Conservation (phyloP, 2,888 invertebrate genomes). For the Phaedon cochleariae region DNA sequence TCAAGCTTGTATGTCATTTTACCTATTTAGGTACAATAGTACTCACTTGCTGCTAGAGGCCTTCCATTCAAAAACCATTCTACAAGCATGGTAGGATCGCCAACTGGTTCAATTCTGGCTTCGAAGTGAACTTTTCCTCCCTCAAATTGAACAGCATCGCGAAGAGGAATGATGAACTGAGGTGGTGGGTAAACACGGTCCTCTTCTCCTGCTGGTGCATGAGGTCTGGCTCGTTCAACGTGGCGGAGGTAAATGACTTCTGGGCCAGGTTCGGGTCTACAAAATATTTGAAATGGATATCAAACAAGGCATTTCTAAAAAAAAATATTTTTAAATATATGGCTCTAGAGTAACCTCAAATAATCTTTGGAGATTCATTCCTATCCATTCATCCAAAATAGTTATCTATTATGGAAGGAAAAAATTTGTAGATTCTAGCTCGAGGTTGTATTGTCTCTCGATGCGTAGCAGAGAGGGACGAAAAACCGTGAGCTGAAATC, state of each 20-base stretch:
- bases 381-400: too few species aligned
- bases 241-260: conserved; percentile 94
- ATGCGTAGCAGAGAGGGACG: too few species aligned
- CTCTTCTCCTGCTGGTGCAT: conserved; percentile 82
- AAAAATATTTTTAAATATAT: too few species aligned
- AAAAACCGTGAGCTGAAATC: too few species aligned
- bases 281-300: conserved; percentile 8
- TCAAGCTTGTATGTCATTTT: too few species aligned
- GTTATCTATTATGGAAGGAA: too few species aligned
- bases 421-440: too few species aligned
- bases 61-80: conserved; percentile 95
- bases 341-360: too few species aligned
- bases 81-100: conserved; percentile 95
- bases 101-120: conserved; percentile 95
- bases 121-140: conserved; percentile 96
- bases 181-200: conserved; percentile 91
- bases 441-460: too few species aligned
- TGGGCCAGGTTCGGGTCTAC: conserved; percentile 87
- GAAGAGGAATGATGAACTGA: conserved; percentile 88
- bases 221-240: conserved; percentile 88
- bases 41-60: conserved; percentile 90
- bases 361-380: too few species aligned
- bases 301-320: too few species aligned
- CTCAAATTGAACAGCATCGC: conserved; percentile 83
- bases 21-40: too few species aligned